phyloP scores from a whole-genome alignment of 2,888 invertebrate species.

The Metellina segmentata region DNA sequence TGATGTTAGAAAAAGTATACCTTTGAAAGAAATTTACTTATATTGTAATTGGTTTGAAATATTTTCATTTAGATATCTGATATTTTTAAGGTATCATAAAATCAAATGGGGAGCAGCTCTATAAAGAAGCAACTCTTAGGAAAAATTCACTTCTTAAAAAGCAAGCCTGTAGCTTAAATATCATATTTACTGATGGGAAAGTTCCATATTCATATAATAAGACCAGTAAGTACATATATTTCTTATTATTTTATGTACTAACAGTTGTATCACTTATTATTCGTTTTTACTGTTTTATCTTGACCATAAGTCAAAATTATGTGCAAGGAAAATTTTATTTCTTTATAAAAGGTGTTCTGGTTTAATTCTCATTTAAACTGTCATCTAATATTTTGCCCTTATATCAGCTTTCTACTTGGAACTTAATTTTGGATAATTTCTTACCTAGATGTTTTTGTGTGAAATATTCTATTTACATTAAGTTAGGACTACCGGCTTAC shows the following conservation, averaged over 20 bases:
- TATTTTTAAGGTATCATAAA: conserved; percentile 64
- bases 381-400: no score
- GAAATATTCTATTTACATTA: no score
- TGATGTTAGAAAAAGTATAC: neutral
- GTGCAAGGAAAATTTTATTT: no score
- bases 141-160: conserved; percentile 59
- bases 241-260: neutral
- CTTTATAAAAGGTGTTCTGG: no score
- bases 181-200: conserved; percentile 72
- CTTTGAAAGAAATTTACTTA: neutral
- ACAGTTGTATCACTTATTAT: neutral
- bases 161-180: conserved; percentile 45
- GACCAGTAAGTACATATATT: conserved; percentile 33
- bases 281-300: neutral
- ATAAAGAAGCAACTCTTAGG: conserved; percentile 52
- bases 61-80: neutral
- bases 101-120: conserved; percentile 57
- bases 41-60: neutral
- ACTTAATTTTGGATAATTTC: no score
- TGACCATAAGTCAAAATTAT: no score
- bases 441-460: no score
- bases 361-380: no score
- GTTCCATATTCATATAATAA: conserved; percentile 64
- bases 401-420: no score
- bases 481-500: no score